Conservation (phyloP, 23 tunicate genomes). For the Ciona savignyi region DNA sequence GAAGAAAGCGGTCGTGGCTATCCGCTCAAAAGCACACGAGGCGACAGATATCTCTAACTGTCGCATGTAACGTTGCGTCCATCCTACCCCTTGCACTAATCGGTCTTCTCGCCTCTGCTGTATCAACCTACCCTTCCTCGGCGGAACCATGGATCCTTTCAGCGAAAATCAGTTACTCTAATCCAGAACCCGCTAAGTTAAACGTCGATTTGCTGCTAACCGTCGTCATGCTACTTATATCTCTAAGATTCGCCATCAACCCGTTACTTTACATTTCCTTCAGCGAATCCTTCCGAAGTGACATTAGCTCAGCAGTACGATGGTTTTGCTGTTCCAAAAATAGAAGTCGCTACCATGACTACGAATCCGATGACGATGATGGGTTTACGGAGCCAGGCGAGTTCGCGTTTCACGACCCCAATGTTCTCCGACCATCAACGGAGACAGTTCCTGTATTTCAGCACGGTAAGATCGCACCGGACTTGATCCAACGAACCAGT, state of each 20-base stretch:
- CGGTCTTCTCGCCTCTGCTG: slow-evolving; percentile 47
- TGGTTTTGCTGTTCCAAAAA: slow-evolving; percentile 6
- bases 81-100: slow-evolving; percentile 55
- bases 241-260: slow-evolving; percentile 37
- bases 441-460: not conserved
- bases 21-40: slow-evolving; percentile 52
- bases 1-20: slow-evolving; percentile 46
- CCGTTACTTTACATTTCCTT: slow-evolving; percentile 61
- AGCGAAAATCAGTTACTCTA: not conserved
- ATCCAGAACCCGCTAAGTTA: slow-evolving; percentile 1
- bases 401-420: slow-evolving; percentile 4
- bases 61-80: slow-evolving; percentile 38
- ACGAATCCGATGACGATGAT: slow-evolving; percentile 4
- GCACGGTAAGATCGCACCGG: not conserved
- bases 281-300: slow-evolving; percentile 35
- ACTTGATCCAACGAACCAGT: not conserved
- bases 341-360: slow-evolving; percentile 4
- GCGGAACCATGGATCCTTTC: slow-evolving; percentile 16
- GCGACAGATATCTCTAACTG: slow-evolving; percentile 40
- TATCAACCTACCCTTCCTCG: slow-evolving; percentile 31
- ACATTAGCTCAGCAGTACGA: slow-evolving; percentile 10
- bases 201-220: slow-evolving; percentile 50
- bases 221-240: slow-evolving; percentile 40
- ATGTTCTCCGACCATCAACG: not conserved
- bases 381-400: not conserved